Conservation (phyloP, 2,113 vertebrate species). For the Plestiodon gilberti region DNA sequence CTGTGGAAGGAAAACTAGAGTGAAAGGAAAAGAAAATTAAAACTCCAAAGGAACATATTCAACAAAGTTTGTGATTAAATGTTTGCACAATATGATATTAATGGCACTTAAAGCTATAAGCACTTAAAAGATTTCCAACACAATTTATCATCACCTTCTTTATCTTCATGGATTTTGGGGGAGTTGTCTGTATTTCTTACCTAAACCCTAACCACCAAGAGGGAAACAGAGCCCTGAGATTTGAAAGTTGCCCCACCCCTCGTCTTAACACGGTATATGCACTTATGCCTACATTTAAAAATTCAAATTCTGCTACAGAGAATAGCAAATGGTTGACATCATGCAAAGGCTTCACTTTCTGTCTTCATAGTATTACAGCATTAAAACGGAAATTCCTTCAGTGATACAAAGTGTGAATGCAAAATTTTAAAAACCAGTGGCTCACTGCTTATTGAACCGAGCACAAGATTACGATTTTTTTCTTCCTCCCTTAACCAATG, state of each 20-base stretch:
- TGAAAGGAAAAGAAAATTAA: constrained; percentile 41
- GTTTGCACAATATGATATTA: constrained; percentile 75
- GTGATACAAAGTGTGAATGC: constrained; percentile 68
- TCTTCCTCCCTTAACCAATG: constrained; percentile 51
- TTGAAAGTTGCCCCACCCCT: constrained; percentile 65
- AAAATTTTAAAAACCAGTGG: constrained; percentile 54
- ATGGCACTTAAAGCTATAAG: constrained; percentile 85
- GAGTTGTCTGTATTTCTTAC: constrained; percentile 50
- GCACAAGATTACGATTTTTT: constrained; percentile 51
- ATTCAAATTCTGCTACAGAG: constrained; percentile 63
- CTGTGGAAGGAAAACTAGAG: constrained; percentile 41
- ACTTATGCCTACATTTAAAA: constrained; percentile 64
- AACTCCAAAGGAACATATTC: constrained; percentile 49
- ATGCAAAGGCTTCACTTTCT: constrained; percentile 76
- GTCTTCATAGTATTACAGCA: constrained; percentile 59
- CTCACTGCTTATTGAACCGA: constrained; percentile 54
- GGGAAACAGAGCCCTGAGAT: constrained; percentile 78
- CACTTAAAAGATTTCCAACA: constrained; percentile 72
- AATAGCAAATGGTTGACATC: constrained; percentile 73
- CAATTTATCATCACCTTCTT: constrained; percentile 39
- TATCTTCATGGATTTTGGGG: constrained; percentile 37
- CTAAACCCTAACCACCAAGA: constrained; percentile 67
- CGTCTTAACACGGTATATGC: constrained; percentile 51
- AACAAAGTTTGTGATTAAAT: constrained; percentile 67
- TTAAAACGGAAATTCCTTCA: constrained; percentile 60